phyloP scores from a whole-genome alignment of 2,888 invertebrate species.

The Polyommatus iphigenia region DNA sequence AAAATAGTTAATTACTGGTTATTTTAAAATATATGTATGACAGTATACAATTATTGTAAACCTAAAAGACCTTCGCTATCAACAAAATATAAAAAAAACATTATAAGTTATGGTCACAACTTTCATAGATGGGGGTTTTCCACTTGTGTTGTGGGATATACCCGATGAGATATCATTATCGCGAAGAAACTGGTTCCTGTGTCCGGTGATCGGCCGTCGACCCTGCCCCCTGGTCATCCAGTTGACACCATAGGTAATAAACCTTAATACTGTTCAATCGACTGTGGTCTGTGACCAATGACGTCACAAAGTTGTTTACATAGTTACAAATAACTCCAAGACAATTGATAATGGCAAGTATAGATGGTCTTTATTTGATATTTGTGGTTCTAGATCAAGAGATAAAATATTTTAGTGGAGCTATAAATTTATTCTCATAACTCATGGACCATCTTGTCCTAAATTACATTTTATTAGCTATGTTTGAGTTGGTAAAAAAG shows the following conservation, averaged over 20 bases:
- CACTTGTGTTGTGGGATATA: constrained; percentile 22
- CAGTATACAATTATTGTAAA: too few species aligned
- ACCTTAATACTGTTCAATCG: constrained; percentile 37
- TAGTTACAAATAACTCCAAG: not conserved
- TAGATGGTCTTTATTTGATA: too few species aligned
- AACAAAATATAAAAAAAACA: not conserved
- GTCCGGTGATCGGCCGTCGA: constrained; percentile 59
- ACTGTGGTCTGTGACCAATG: constrained; percentile 30
- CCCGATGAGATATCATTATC: constrained; percentile 39
- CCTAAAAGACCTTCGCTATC: too few species aligned
- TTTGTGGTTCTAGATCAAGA: too few species aligned
- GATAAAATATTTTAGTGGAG: too few species aligned
- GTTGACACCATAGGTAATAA: constrained; percentile 50
- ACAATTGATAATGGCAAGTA: too few species aligned
- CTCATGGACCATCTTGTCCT: too few species aligned
- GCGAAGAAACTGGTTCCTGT: constrained; percentile 73
- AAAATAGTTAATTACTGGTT: too few species aligned
- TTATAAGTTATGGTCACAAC: not conserved
- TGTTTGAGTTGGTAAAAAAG: too few species aligned
- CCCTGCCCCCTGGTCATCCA: constrained; percentile 65
- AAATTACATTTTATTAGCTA: too few species aligned
- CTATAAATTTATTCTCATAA: too few species aligned
- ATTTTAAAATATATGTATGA: too few species aligned
- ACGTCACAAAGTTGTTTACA: constrained; percentile 21
- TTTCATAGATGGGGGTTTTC: not conserved